A percentile compares a stretch with the other conserved stretches of the same genome.
phyloP scores from a whole-genome alignment of 2,113 vertebrate genomes.

The Catharus fuscescens region DNA sequence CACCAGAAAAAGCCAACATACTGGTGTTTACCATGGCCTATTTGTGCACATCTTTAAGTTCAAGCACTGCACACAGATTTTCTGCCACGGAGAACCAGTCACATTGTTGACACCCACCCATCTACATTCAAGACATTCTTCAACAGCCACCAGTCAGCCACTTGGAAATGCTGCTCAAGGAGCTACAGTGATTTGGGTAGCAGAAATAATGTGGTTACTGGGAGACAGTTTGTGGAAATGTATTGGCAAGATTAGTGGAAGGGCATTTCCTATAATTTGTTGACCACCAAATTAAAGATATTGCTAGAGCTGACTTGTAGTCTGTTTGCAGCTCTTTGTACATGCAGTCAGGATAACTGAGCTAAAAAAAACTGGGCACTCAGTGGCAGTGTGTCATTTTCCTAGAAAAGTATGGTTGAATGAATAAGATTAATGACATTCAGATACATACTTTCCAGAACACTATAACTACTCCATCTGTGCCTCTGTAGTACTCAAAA shows the following conservation, averaged over 20 bases:
- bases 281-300: slow-evolving; percentile 14
- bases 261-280: slow-evolving; percentile 26
- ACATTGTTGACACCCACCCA: background rate
- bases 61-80: background rate
- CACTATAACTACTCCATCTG: background rate
- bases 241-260: slow-evolving; percentile 10
- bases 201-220: background rate
- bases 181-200: background rate
- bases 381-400: background rate
- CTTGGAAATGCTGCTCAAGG: background rate
- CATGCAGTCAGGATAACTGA: background rate
- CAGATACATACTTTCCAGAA: slow-evolving; percentile 5
- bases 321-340: background rate
- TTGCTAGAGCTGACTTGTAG: background rate
- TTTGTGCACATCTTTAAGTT: background rate
- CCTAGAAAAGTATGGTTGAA: background rate
- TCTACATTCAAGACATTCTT: background rate
- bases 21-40: background rate
- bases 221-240: background rate
- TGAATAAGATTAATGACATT: background rate
- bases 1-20: background rate
- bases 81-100: background rate
- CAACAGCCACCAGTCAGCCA: background rate
- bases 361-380: background rate
- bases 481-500: background rate